Base-by-base conservation (phyloP, 53 echinoderm and acorn worm genomes). In the Stichopus horrens region DNA sequence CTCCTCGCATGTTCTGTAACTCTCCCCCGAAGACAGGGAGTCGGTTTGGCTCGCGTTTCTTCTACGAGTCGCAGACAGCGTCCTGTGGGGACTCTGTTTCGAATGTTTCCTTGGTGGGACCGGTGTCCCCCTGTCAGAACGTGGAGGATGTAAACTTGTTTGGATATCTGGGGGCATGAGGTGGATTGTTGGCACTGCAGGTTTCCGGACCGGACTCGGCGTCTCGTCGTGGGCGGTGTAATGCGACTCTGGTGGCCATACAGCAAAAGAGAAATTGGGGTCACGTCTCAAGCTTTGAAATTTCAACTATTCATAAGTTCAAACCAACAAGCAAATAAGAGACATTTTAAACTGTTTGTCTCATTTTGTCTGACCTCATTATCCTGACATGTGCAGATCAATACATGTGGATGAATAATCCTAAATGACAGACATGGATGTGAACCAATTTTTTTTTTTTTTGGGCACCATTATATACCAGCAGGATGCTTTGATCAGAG, bases 91-190 rank as follows among this genome's bases (percentile, higher is more conserved):
- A 53, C 75, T 87, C 20, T 54, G 74, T 16, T 74, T 87, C 7
- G 58, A 18, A 8, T 87, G 74, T 75, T 87, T 87, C 73, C 87
- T 87, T 87, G 87, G 87, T 56, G 87, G 87, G 23, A 87, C 75
- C 7, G 87, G 87, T 18, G 87, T 87, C 21, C 87, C 87, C 21
- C 74, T 87, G 53, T 56, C 87, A 7, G 55, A n/a, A 19, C 54
- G 75, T 5, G 85, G 18, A 9, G 85, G 66, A 22, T 81, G 81
- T 52, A 85, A 59, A 52, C 85, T 85, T 22, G 85, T 65, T 56
- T 81, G 81, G 10, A 23, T 22, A 52, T 85, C 85, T 85, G 85
- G 85, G 85, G 85, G 85, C 52, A 85, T 13, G 52, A 85, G 85
- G 65, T 85, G 23, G 7, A 85, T 85, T 7, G 85, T 74, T 75